Conservation (phyloP, 1,140 invertebrate genomes). For the Popillia japonica region DNA sequence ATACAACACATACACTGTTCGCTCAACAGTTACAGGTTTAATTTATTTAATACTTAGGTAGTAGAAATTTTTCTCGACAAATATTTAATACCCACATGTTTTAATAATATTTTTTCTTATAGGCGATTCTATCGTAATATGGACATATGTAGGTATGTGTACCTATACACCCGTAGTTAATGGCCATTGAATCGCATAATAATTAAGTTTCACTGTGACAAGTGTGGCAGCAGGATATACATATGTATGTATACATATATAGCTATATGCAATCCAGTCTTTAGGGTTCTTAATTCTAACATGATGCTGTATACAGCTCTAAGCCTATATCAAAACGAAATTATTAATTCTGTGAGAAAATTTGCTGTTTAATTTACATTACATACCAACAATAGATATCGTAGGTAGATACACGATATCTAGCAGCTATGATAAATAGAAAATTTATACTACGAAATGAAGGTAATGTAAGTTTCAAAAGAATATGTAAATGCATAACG, state of each 20-base stretch:
- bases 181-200: not conserved
- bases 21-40: not conserved
- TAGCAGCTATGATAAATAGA: not conserved
- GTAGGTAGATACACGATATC: not conserved
- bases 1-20: no score
- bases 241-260: no score
- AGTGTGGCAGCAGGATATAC: not conserved
- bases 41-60: not conserved
- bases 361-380: not conserved
- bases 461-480: constrained; percentile 24
- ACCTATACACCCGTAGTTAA: not conserved
- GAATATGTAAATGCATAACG: constrained; percentile 12
- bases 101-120: not conserved
- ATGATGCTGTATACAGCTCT: not conserved
- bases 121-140: no score
- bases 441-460: not conserved
- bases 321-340: constrained; percentile 5
- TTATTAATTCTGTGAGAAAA: constrained; percentile 24
- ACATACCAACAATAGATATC: not conserved
- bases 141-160: no score
- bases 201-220: not conserved
- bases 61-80: not conserved
- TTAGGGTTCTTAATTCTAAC: not conserved
- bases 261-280: not conserved
- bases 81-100: not conserved